A percentile compares a stretch with the other conserved stretches of the same genome.
phyloP scores from a whole-genome alignment of 2,888 invertebrate species.

The Teleogryllus oceanicus region DNA sequence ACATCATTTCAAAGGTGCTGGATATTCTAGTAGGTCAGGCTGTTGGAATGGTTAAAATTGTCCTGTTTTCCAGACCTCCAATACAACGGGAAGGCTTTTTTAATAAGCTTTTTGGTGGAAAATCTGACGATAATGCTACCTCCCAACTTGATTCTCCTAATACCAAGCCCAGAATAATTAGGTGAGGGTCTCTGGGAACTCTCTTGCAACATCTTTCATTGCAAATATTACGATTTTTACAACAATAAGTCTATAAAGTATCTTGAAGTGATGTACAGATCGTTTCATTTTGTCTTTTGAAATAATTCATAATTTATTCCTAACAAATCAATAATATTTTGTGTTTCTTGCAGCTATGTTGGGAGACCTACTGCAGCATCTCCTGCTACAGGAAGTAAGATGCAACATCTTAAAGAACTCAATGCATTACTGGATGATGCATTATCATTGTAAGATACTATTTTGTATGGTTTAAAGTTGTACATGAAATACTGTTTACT shows the following conservation, averaged over 20 bases:
- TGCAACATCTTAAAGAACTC: conserved; percentile 83
- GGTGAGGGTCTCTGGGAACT: conserved; percentile 47
- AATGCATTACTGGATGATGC: conserved; percentile 70
- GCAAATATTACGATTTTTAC: neutral
- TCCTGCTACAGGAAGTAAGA: conserved; percentile 97
- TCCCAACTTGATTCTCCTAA: conserved; percentile 36
- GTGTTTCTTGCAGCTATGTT: conserved; percentile 67
- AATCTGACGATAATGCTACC: conserved; percentile 28
- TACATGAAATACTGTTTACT: neutral
- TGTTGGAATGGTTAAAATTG: neutral
- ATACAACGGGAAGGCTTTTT: conserved; percentile 25
- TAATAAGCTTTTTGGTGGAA: conserved; percentile 28
- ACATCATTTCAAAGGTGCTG: no score
- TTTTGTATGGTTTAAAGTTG: neutral
- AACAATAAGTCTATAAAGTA: no score
- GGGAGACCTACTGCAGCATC: conserved; percentile 92
- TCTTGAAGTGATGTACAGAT: no score
- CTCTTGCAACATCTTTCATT: neutral
- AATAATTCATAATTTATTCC: no score
- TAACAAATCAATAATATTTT: no score
- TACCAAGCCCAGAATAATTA: conserved; percentile 47
- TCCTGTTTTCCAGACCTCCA: conserved; percentile 30
- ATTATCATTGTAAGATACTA: conserved; percentile 48
- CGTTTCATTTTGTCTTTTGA: no score
- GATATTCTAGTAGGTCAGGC: no score